Evolutionary conservation across 2,888 invertebrate genomes (phyloP), one percentile per base, ranked within the genome.

Genomic region (Crematogaster levior): DNA sequence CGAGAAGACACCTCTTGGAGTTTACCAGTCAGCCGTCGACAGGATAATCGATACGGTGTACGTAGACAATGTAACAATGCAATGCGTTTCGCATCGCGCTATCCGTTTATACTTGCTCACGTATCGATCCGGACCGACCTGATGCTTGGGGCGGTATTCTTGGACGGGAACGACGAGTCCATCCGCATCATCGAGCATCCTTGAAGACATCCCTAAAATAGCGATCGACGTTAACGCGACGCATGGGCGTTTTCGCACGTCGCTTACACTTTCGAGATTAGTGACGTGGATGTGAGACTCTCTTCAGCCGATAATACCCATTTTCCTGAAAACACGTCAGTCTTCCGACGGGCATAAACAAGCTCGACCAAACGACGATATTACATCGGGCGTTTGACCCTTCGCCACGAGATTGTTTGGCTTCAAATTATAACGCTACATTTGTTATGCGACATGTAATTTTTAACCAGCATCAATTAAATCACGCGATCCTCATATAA

Each of bases 11-110:
- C 81, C 79, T 79, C 81, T 84, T 66, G 58, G 56, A 79, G 77
- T 79, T 79, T 68, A 68, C 68, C 77, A 79, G 77, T 79, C 77
- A 56, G 66, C 40, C 21, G 65, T 75, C 75, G 51, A n/a, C 82
- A 77, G 84, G 86, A 88, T 88, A 88, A 86, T 88, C 88, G 88
- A 88, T 88, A 88, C 10, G 79, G 82, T 81, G 83, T 81, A 80
- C 21, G 77, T 51, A 77, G 82, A 83, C 81, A 75, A 83, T 83
- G 82, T 72, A 79, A 66, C 66, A 66, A 66, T 66, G 56, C 65
- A 24, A 77, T 66, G 68, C 40, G 51, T 53, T 75, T 12, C 56
- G 43, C 56, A 53, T 79, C 68, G 30, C 46, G 77, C 34, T 68
- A 46, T 68, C 77, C 46, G 24, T 66, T 70, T 66, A 58, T 43